A percentile compares a stretch with the other conserved stretches of the same genome.
Conservation (phyloP, 2,113 vertebrate genomes). For the Atherinomorus stipes region DNA sequence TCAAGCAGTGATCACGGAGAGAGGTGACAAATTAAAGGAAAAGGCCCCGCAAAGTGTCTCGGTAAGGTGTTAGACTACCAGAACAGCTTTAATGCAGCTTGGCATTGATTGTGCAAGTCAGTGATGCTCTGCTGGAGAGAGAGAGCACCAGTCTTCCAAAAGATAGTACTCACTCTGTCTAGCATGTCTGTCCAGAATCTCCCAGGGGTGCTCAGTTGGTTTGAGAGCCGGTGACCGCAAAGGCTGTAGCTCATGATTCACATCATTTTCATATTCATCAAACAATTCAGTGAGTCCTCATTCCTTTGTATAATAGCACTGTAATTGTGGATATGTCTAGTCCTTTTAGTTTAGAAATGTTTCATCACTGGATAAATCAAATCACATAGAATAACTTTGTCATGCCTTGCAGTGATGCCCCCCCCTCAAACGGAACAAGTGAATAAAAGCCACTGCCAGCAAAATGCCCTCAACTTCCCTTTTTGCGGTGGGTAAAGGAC, state of each 20-base stretch:
- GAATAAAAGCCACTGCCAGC: not conserved
- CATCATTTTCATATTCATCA: conserved; percentile 1
- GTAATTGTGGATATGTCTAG: not conserved
- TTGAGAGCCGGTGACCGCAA: not conserved
- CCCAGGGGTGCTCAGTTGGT: not conserved
- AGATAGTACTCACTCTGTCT: not conserved
- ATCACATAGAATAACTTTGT: not conserved
- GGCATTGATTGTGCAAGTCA: conserved; percentile 2
- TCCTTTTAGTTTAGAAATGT: not conserved
- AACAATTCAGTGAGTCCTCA: not conserved
- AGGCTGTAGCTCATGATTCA: not conserved
- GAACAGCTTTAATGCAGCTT: not conserved
- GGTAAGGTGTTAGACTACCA: not conserved
- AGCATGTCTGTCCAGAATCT: not conserved
- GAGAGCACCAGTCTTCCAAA: not conserved
- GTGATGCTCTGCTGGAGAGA: not conserved
- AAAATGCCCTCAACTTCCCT: no score
- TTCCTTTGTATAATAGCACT: not conserved
- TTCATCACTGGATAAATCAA: not conserved
- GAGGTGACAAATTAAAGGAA: not conserved
- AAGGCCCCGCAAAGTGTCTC: not conserved
- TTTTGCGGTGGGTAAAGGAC: not conserved
- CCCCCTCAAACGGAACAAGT: not conserved
- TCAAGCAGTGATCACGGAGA: conserved; percentile 39
- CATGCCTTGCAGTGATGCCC: not conserved